These are phyloP conservation scores for Halichoeres trimaculatus DNA, from an alignment of 2,113 vertebrate species.

Conservation along the genomic window DNA sequence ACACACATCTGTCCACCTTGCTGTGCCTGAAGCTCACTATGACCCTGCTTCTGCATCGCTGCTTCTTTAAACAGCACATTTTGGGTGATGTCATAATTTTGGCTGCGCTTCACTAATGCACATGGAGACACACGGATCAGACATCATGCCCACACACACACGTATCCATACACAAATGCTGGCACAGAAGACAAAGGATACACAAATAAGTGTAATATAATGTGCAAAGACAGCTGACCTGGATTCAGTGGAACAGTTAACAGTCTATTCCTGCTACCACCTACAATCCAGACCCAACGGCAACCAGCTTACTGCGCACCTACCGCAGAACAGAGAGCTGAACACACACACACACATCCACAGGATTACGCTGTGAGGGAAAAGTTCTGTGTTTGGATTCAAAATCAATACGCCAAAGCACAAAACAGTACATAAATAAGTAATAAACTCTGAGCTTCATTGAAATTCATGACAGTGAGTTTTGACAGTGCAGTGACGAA, in stretches of 20 bases:
- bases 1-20: conserved; percentile 22
- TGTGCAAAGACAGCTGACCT: conserved; percentile 68
- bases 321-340: conserved; percentile 13
- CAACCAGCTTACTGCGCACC: conserved; percentile 28
- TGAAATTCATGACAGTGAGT: not conserved
- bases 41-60: conserved; percentile 34
- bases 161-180: not conserved
- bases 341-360: not conserved
- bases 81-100: conserved; percentile 59
- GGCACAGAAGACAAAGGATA: conserved; percentile 33
- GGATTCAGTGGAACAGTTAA: conserved; percentile 53
- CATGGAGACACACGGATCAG: conserved; percentile 25
- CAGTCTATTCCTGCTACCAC: conserved; percentile 52
- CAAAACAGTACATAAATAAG: not conserved
- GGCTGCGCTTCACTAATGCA: conserved; percentile 28
- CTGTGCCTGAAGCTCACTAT: conserved; percentile 39
- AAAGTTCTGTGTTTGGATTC: not conserved
- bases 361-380: not conserved
- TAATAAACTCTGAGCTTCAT: not conserved
- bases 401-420: not conserved
- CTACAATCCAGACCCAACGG: conserved; percentile 46
- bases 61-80: conserved; percentile 51
- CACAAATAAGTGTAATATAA: conserved; percentile 51
- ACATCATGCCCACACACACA: conserved; percentile 10
- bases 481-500: not conserved